Conservation (phyloP, 2,888 invertebrate genomes). For the Diadromus collaris region DNA sequence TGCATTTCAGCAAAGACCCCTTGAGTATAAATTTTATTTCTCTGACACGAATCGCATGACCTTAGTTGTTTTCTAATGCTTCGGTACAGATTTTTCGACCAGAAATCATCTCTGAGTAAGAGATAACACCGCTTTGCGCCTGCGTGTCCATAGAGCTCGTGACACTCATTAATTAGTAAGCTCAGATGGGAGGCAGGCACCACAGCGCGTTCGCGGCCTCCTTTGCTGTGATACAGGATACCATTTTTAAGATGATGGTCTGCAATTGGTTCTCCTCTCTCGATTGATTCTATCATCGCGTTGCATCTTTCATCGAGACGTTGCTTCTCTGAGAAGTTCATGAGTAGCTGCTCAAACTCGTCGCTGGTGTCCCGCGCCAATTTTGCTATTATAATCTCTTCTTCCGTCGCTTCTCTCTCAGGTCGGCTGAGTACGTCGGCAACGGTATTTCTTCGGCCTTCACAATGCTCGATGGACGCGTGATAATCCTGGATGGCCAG, state of each 20-base stretch:
- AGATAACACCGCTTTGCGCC: background rate
- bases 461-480: too few species aligned
- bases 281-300: background rate
- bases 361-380: background rate
- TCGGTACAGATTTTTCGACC: background rate
- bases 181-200: background rate
- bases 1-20: background rate
- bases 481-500: too few species aligned
- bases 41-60: background rate
- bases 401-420: background rate
- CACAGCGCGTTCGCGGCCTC: background rate
- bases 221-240: background rate
- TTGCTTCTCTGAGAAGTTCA: background rate
- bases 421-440: background rate
- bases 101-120: background rate
- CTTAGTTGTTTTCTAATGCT: background rate
- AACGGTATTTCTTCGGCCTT: background rate
- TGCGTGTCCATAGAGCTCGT: background rate
- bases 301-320: background rate
- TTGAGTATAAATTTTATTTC: conserved; percentile 8
- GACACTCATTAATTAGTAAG: background rate
- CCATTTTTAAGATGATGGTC: background rate
- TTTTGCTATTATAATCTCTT: background rate
- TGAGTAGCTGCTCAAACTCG: background rate
- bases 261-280: background rate